Conservation (phyloP, 2,113 vertebrate genomes). For the Tragelaphus imberbis region DNA sequence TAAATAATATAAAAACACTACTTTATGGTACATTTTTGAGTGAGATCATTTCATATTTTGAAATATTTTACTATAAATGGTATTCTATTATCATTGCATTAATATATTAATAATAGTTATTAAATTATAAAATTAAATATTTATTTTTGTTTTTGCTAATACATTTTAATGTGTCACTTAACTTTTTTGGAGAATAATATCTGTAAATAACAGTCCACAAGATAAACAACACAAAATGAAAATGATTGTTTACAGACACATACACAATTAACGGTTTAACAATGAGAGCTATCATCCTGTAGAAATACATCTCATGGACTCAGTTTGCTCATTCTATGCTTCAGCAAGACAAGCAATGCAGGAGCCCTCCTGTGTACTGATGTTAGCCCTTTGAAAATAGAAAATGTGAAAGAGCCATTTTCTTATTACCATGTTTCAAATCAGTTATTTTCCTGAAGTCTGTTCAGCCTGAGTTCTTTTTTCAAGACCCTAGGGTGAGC, state of each 20-base stretch:
- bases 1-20: neutral
- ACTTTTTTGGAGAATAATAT: neutral
- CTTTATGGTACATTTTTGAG: neutral
- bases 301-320: neutral
- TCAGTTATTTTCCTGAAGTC: neutral
- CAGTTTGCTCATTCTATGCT: neutral
- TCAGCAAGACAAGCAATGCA: neutral
- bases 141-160: neutral
- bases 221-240: neutral
- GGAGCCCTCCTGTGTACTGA: neutral
- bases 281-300: neutral
- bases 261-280: neutral
- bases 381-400: neutral
- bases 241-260: neutral
- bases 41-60: neutral
- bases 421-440: neutral
- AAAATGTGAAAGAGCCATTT: neutral
- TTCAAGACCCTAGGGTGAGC: neutral
- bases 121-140: neutral
- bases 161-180: neutral
- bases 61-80: neutral
- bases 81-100: neutral
- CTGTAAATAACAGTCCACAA: neutral
- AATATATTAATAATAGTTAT: neutral
- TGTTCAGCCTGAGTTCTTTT: neutral